Base-by-base conservation (phyloP, 2,797 vertebrate genomes). In the Eurystomus glaucurus region DNA sequence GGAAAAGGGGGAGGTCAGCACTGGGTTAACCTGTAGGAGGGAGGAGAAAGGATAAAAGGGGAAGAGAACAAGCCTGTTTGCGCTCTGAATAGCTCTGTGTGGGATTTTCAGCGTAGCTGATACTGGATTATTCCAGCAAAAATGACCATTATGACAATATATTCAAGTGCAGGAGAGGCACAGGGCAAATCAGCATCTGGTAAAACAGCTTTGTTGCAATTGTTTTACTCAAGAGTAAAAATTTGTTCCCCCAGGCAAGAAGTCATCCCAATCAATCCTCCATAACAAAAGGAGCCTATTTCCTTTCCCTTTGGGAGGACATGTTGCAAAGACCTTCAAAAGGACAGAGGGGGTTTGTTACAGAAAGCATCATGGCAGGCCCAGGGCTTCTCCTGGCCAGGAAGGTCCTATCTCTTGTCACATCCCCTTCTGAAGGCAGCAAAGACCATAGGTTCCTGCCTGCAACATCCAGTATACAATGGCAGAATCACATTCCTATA, bases 131-230 rank as follows among this genome's bases (percentile, higher is more conserved):
- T 82, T 61, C 26, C 54, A 85, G 66, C 3, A 93, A 95, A 94
- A 96, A 52, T 25, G 17, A 89, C 33, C 54, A 72, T 94, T 90
- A 58, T 58, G 51, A 83, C 50, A 94, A 88, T 65, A 82, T 29
- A 74, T 58, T 70, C 35, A 66, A 54, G 55, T 39, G 19, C n/a
- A 55, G 55, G 23, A 76, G 60, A 82, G 21, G 13, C 11, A 62
- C 35, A 22, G 18, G 14, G 16, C 28, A 86, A 93, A 83, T 9
- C 45, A 77, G 14, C 29, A 64, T 45, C 65, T 64, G 41, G 20
- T 55, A 78, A 84, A 86, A 83, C 28, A 85, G 39, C 52, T 92
- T 77, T 86, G 41, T 64, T 70, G 21, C 41, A 77, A 25, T 66
- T 75, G 39, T 91, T 82, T 74, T 66, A 80, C 45, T 78, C 12